Conservation (phyloP, 2,113 vertebrate species). For the Archocentrus centrarchus region DNA sequence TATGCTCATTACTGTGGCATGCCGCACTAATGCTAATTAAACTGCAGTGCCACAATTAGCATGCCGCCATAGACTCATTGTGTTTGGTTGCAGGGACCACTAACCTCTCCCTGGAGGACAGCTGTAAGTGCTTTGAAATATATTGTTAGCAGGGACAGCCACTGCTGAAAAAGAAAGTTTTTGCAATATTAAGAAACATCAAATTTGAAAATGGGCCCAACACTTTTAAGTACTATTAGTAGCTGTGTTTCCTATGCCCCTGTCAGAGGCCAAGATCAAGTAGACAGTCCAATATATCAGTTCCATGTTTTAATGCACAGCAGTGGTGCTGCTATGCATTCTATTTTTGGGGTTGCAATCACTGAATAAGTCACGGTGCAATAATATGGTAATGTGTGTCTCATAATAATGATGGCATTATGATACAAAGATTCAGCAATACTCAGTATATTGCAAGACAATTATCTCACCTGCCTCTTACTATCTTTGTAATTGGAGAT, state of each 20-base stretch:
- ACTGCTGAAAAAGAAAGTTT: conserved; percentile 43
- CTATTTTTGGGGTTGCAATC: not conserved
- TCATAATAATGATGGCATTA: not conserved
- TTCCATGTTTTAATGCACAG: not conserved
- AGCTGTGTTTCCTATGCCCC: not conserved
- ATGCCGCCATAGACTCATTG: conserved; percentile 47
- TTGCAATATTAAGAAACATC: not conserved
- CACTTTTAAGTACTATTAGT: not conserved
- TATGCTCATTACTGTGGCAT: conserved; percentile 70
- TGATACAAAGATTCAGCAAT: not conserved
- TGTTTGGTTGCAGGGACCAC: conserved; percentile 46
- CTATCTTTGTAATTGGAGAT: not conserved
- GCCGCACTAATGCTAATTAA: conserved; percentile 68
- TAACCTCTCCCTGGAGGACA: conserved; percentile 34
- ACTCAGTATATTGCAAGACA: not conserved
- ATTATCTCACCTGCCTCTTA: not conserved
- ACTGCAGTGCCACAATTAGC: conserved; percentile 63
- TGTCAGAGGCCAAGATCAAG: not conserved
- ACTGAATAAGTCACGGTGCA: not conserved
- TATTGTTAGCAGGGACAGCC: conserved; percentile 32
- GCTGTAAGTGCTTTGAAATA: conserved; percentile 30
- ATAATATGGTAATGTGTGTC: no score
- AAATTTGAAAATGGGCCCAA: not conserved
- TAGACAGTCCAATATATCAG: not conserved
- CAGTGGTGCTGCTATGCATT: not conserved